Conservation (phyloP, 2,113 vertebrate genomes). For the Larimichthys crocea region DNA sequence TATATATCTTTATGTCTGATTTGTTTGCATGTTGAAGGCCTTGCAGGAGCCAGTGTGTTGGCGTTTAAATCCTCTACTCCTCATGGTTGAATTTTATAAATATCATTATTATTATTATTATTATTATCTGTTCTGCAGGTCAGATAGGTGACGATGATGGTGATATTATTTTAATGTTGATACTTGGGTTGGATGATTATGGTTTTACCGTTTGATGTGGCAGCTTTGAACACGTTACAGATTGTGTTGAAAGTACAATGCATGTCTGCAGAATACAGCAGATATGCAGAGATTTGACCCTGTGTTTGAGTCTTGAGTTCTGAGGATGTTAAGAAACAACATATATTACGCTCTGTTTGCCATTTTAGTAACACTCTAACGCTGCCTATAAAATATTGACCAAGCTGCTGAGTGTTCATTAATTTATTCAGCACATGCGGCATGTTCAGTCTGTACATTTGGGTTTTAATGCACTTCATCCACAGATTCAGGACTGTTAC, state of each 20-base stretch:
- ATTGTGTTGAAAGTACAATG: neutral
- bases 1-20: neutral
- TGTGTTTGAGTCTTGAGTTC: neutral
- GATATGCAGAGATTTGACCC: neutral
- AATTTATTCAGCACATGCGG: conserved; percentile 50
- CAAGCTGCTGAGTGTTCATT: conserved; percentile 54
- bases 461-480: conserved; percentile 5
- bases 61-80: neutral
- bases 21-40: neutral
- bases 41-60: neutral
- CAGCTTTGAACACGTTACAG: neutral
- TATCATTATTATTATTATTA: neutral
- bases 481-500: neutral
- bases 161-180: neutral
- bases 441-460: neutral
- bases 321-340: conserved; percentile 14
- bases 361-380: conserved; percentile 40
- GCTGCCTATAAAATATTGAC: conserved; percentile 70
- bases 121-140: neutral
- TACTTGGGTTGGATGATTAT: neutral
- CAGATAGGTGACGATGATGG: neutral
- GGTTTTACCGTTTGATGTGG: neutral
- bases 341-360: conserved; percentile 54
- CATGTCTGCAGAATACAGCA: neutral
- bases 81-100: neutral